phyloP scores from a whole-genome alignment of 2,888 invertebrate species.

The Mamestra brassicae region DNA sequence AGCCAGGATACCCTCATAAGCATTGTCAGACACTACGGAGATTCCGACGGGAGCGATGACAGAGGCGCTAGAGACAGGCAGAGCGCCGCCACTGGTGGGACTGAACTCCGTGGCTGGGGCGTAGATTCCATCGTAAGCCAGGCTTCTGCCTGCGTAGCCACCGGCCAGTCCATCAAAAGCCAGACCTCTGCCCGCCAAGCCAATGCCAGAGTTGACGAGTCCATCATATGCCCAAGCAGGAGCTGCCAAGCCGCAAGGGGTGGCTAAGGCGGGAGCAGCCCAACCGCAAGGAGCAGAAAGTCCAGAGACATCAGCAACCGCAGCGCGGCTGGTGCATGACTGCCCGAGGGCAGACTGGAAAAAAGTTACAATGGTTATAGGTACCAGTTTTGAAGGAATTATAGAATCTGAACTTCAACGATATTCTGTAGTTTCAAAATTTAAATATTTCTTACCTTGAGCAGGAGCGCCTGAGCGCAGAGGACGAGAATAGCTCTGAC shows the following conservation, averaged over 20 bases:
- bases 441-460: constrained; percentile 3
- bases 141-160: constrained; percentile 9
- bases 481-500: constrained; percentile 54
- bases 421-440: not conserved
- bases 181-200: constrained; percentile 14
- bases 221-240: constrained; percentile 7
- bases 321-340: constrained; percentile 33
- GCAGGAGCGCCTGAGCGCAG: constrained; percentile 19
- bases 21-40: no score
- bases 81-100: constrained; percentile 38
- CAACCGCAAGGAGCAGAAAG: not conserved
- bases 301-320: constrained; percentile 36
- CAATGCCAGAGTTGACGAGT: not conserved
- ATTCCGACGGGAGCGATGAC: no score
- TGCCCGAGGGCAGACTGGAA: constrained; percentile 39
- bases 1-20: no score
- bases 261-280: not conserved
- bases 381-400: not conserved
- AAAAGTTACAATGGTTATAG: not conserved
- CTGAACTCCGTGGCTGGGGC: constrained; percentile 20
- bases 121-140: constrained; percentile 7
- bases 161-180: constrained; percentile 16
- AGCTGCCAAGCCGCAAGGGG: not conserved
- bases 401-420: not conserved
- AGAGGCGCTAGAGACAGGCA: not conserved